A percentile compares a stretch with the other conserved stretches of the same genome.
Conservation (phyloP, 2,113 vertebrate genomes). For the Muntiacus reevesi region DNA sequence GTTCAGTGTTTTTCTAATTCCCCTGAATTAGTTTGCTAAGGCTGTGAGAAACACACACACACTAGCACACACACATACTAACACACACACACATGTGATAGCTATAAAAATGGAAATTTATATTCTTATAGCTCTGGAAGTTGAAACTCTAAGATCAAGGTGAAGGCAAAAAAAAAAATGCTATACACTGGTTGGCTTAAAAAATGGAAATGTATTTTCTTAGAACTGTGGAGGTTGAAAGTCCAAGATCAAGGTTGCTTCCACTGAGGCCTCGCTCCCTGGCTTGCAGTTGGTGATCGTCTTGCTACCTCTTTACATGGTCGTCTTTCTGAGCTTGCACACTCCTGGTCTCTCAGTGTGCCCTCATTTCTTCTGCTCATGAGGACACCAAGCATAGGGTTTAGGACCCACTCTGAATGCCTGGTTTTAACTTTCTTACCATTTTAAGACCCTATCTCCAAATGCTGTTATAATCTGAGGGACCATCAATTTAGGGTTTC, state of each 20-base stretch:
- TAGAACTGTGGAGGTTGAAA: background rate
- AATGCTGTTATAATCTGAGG: background rate
- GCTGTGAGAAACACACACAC: background rate
- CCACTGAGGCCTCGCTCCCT: background rate
- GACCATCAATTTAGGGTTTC: background rate
- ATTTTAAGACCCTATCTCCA: background rate
- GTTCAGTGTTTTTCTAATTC: background rate
- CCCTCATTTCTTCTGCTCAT: background rate
- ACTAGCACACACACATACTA: background rate
- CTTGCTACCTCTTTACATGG: background rate
- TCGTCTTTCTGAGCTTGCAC: rapidly evolving
- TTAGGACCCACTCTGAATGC: background rate
- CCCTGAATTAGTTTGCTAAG: background rate
- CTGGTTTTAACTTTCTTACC: background rate
- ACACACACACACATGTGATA: background rate
- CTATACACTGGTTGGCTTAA: background rate
- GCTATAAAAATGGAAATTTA: background rate
- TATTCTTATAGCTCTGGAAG: background rate
- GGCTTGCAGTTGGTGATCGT: background rate
- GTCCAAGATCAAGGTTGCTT: background rate
- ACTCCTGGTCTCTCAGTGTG: background rate
- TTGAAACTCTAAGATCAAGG: background rate
- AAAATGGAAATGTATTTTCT: background rate
- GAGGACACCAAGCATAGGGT: background rate
- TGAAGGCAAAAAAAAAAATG: background rate